Base-by-base conservation (phyloP, 2,113 vertebrate genomes). In the Mohoua ochrocephala region DNA sequence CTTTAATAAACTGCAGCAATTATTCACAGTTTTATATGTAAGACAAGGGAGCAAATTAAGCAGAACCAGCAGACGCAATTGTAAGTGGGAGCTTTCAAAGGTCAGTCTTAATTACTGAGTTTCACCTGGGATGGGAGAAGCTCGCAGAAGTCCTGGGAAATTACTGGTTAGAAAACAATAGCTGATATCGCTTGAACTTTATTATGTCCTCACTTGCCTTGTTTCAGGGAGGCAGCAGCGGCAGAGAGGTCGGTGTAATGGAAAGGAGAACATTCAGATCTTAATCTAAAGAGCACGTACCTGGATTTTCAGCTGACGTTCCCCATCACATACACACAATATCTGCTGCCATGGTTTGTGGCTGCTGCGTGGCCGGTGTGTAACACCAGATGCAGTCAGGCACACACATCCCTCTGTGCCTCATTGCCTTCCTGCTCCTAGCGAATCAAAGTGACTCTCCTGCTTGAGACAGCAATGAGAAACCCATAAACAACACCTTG, bases 1-100 rank as follows among this genome's bases (percentile, higher is more conserved):
- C 73, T 91, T 91, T 79, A 94, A 92, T 95, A 93, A 95, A 84
- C 84, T 13, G 13, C 54, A 76, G 81, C 86, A 92, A 95, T 95
- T 96, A 94, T 91, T 93, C 84, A 77, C 63, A 41, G 80, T 88
- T 91, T 93, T 69, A 39, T 69, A 35, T 67, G 61, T 79, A 87
- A 82, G 49, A 83, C 21, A 37, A 35, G 78, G 82, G 77, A 94
- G 63, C 63, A 84, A 74, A 95, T 87, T 78, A 75, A 92, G 92
- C 91, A 87, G 74, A 88, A 75, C 16, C 59, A 91, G 73, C 89
- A 95, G 61, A 79, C 70, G 67, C 4, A 2, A 52, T 42, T 56
- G 18, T 83, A 67, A 82, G 81, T 39, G 71, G 69, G 65, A 93
- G 65, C 71, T 94, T 92, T 75, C 83, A 95, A 77, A 94, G 83